Percentiles rank a stretch among this genome's conserved stretches.
phyloP scores from a whole-genome alignment of 1,140 invertebrate species.

The Drosophila pandora region DNA sequence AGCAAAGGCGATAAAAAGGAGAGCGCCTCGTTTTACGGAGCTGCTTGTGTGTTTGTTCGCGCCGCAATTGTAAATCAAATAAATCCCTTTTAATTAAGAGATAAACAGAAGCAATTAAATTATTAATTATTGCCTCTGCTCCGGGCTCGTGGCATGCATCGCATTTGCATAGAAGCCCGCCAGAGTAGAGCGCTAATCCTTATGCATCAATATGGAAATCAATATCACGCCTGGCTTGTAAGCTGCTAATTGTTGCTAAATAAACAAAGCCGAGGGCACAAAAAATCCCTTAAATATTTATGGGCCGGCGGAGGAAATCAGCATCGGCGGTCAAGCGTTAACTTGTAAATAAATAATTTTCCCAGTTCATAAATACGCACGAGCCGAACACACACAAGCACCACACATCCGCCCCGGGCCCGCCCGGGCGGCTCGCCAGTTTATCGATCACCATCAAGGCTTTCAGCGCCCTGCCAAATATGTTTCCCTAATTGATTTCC shows the following conservation, averaged over 20 bases:
- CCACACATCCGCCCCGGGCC: slow-evolving; percentile 14
- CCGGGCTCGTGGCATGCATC: background rate
- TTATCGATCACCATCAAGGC: slow-evolving; percentile 67
- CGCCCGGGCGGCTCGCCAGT: slow-evolving; percentile 23
- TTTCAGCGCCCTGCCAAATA: slow-evolving; percentile 59
- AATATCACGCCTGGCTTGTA: slow-evolving; percentile 64
- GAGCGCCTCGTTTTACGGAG: slow-evolving; percentile 54
- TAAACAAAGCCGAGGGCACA: slow-evolving; percentile 49
- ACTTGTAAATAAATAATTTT: slow-evolving; percentile 48
- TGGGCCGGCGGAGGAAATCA: slow-evolving; percentile 23
- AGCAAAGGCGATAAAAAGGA: slow-evolving; percentile 77
- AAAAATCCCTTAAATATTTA: slow-evolving; percentile 59
- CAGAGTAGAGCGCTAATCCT: slow-evolving; percentile 27
- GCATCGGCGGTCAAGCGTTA: slow-evolving; percentile 48
- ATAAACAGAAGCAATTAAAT: slow-evolving; percentile 83
- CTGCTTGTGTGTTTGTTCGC: slow-evolving; percentile 9
- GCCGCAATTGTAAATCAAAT: slow-evolving; percentile 57
- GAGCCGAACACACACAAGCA: background rate
- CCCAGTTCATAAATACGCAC: slow-evolving; percentile 34
- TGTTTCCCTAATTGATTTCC: slow-evolving; percentile 74
- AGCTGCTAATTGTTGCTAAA: slow-evolving; percentile 77
- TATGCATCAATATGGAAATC: slow-evolving; percentile 53
- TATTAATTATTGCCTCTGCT: slow-evolving; percentile 72
- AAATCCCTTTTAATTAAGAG: slow-evolving; percentile 83
- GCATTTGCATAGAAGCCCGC: slow-evolving; percentile 49